These are phyloP conservation scores for Neotoxoptera formosana DNA, from an alignment of 1,140 invertebrate species.

Conservation along the genomic window DNA sequence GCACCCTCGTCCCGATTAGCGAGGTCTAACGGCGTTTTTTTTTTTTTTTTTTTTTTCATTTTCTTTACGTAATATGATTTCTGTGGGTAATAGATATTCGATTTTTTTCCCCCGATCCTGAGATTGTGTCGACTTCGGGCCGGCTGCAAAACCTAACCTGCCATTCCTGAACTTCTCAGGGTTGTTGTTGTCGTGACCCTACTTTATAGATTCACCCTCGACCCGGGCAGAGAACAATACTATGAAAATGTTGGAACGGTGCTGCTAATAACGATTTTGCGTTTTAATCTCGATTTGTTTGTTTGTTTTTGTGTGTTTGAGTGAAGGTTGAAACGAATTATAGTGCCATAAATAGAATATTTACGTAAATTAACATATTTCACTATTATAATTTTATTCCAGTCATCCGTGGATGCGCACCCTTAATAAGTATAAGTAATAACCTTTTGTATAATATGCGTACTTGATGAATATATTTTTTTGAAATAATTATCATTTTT, in stretches of 20 bases:
- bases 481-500: background rate
- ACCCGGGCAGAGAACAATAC: background rate
- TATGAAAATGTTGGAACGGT: background rate
- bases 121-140: background rate
- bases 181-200: background rate
- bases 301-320: constrained; percentile 8
- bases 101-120: background rate
- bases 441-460: background rate
- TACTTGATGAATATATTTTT: background rate
- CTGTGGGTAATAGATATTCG: background rate
- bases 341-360: constrained; percentile 8
- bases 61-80: background rate
- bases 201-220: background rate
- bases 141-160: constrained; percentile 7
- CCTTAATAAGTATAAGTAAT: constrained; percentile 2
- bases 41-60: background rate
- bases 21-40: background rate
- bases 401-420: background rate
- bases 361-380: background rate
- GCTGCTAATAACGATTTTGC: background rate
- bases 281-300: background rate
- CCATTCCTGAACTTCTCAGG: background rate
- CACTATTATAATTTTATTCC: constrained; percentile 8
- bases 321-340: background rate
- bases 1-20: background rate